Base-by-base conservation (phyloP, 2,888 invertebrate genomes). In the Camptogramma bilineatum region DNA sequence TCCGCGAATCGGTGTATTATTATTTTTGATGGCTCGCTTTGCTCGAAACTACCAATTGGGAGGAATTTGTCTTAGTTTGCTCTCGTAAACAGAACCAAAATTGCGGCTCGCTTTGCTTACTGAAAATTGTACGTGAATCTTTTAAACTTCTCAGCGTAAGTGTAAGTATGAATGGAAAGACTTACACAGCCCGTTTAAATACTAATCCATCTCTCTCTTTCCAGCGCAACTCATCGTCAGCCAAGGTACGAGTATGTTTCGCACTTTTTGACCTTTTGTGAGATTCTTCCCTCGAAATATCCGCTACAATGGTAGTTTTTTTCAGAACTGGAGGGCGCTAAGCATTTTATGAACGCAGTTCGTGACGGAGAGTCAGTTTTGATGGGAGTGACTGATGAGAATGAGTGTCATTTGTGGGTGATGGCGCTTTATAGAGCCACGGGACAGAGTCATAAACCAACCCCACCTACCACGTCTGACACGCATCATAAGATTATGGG, bases 351-450 rank as follows among this genome's bases (percentile, higher is more conserved):
- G 95, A 99, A 99, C 88, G 99, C 99, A 44, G 99, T 99, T 17
- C 96, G 98, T 73, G 99, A 99, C 89, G 99, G 99, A 58, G 99
- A 99, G 86, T 99, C 98, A 75, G 97, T 99, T 65, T 95, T 98
- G 65, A 98, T 97, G 93, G 99, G 99, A 5, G 97, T 98, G 77
- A 98, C 98, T 74, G 99, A 99, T 86, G 99, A 99, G 92, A 98
- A 98, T 82, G 99, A 99, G 86, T 97, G 99, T 79, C 99, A 99
- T 84, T 93, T 99, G 71, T 99, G 99, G 99, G 99, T 99, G 34
- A 99, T 99, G 97, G 99, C 99, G 1, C 95, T 99, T 94, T 99
- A 99, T 88, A 94, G 99, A 75, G 99, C 99, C n/a, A 99, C 99
- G 1, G 99, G 99, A 4, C 99, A 99, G 89, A 98, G 98, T 56